Evolutionary conservation across 2,888 invertebrate genomes (phyloP).

Genomic region (Apodemia zela): DNA sequence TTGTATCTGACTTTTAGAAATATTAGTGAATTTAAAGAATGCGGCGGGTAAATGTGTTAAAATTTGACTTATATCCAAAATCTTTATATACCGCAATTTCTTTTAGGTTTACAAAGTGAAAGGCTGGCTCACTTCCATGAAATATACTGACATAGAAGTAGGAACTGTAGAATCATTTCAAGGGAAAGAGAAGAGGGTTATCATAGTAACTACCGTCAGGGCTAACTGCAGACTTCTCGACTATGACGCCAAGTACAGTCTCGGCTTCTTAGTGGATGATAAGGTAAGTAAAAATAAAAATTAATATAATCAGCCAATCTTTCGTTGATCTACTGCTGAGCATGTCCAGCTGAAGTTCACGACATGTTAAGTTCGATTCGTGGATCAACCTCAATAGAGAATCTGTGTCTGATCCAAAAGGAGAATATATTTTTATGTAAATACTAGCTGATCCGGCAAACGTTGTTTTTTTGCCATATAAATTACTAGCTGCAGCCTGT

Average conservation of each 20-base stretch:
- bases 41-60: too few species aligned
- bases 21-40: too few species aligned
- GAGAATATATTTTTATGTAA: too few species aligned
- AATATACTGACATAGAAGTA: conserved; percentile 77
- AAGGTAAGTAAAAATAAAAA: conserved; percentile 42
- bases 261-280: conserved; percentile 78
- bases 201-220: conserved; percentile 90
- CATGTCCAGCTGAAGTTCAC: too few species aligned
- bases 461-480: too few species aligned
- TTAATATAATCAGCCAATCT: background rate
- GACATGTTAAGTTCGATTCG: too few species aligned
- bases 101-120: conserved; percentile 70
- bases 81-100: background rate
- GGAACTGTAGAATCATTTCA: conserved; percentile 94
- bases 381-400: too few species aligned
- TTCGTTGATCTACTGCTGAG: too few species aligned
- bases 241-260: conserved; percentile 74
- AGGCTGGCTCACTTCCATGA: conserved; percentile 47
- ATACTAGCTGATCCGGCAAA: too few species aligned
- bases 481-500: too few species aligned
- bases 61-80: background rate
- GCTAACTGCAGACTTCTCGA: conserved; percentile 70
- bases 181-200: conserved; percentile 90
- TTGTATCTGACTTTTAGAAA: too few species aligned
- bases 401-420: too few species aligned